These are phyloP conservation scores for Cygnus buccinator DNA, from an alignment of 2,113 vertebrate species.

Conservation along the genomic window DNA sequence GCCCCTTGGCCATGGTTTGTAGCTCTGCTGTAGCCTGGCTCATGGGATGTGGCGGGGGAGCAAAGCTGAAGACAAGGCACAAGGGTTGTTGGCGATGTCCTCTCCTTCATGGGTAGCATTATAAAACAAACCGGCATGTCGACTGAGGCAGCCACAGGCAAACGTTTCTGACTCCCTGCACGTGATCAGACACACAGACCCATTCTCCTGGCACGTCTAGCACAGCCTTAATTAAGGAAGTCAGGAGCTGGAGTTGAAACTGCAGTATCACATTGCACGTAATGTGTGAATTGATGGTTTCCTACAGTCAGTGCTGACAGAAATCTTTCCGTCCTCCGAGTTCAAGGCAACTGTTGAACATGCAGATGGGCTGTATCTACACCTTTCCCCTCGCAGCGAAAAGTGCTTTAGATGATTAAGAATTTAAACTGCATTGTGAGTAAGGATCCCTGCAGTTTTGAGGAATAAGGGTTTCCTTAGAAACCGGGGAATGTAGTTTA, in stretches of 20 bases:
- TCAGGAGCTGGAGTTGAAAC: slow-evolving; percentile 45
- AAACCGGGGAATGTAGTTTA: slow-evolving; percentile 50
- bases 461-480: slow-evolving; percentile 66
- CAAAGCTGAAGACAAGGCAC: background rate
- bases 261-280: slow-evolving; percentile 45
- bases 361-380: slow-evolving; percentile 65
- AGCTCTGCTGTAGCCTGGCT: background rate
- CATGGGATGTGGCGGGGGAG: rapidly evolving
- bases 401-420: slow-evolving; percentile 41
- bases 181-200: slow-evolving; percentile 26
- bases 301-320: slow-evolving; percentile 38
- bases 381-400: slow-evolving; percentile 24
- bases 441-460: slow-evolving; percentile 41
- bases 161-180: background rate
- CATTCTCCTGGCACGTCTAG: slow-evolving; percentile 57
- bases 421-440: slow-evolving; percentile 41
- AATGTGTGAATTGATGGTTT: slow-evolving; percentile 65
- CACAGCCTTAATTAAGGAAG: slow-evolving; percentile 60
- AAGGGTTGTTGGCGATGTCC: rapidly evolving
- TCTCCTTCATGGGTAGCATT: background rate
- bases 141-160: background rate
- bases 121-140: rapidly evolving
- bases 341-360: slow-evolving; percentile 62
- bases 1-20: background rate
- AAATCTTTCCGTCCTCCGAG: slow-evolving; percentile 57